Evolutionary conservation across 2,888 invertebrate genomes (phyloP).

Genomic region (Cerastoderma edule): DNA sequence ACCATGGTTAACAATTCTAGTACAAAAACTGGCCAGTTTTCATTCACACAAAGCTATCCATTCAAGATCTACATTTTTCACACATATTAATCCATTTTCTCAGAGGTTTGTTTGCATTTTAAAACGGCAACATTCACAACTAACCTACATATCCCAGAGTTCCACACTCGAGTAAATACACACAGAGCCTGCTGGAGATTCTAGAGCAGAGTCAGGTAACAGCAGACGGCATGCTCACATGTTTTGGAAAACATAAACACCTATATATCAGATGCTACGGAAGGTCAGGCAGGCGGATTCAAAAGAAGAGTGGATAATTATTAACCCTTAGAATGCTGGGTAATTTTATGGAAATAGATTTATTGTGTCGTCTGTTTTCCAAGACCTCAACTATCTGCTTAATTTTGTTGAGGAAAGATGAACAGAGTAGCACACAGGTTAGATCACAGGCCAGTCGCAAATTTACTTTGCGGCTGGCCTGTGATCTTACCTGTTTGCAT

Average conservation of each 20-base stretch:
- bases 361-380: too few relatives aligned
- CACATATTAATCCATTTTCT: background rate
- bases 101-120: conserved; percentile 19
- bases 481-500: too few relatives aligned
- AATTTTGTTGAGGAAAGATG: too few relatives aligned
- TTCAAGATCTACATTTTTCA: background rate
- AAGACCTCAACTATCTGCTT: too few relatives aligned
- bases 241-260: conserved; percentile 54
- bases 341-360: too few relatives aligned
- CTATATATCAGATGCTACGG: conserved; percentile 33
- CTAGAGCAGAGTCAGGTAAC: conserved; percentile 35
- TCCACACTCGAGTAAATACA: conserved; percentile 52
- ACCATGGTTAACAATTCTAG: background rate
- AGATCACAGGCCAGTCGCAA: too few relatives aligned
- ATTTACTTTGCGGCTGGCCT: too few relatives aligned
- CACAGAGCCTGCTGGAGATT: conserved; percentile 46
- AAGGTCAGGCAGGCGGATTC: conserved; percentile 6
- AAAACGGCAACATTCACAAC: conserved; percentile 21
- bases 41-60: conserved; percentile 3
- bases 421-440: too few relatives aligned
- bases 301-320: too few relatives aligned
- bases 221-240: conserved; percentile 37
- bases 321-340: too few relatives aligned
- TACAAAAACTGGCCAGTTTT: background rate
- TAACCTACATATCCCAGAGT: conserved; percentile 56